Percentiles rank a stretch among this genome's conserved stretches.
Conservation (phyloP, 2,888 invertebrate species). For the Sesia apiformis region DNA sequence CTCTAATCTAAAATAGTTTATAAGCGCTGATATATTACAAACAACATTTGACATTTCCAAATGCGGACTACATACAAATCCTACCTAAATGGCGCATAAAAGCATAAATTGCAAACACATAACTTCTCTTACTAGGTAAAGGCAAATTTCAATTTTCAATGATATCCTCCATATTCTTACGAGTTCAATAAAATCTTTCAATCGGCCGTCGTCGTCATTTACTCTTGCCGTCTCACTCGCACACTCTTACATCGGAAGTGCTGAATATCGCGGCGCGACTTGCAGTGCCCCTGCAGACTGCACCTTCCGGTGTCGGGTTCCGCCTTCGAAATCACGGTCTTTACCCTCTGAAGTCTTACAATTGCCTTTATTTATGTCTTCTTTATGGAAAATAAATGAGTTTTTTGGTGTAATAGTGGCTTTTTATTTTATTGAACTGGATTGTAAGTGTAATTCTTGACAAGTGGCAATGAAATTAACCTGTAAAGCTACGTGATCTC, state of each 20-base stretch:
- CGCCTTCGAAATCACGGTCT: constrained; percentile 34
- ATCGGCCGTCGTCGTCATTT: constrained; percentile 52
- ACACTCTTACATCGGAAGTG: constrained; percentile 41
- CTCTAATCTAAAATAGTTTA: no score
- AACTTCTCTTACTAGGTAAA: no score
- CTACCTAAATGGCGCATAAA: no score
- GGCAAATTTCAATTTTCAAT: not conserved
- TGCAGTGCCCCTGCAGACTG: constrained; percentile 49
- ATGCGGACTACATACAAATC: no score
- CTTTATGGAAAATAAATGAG: constrained; percentile 8
- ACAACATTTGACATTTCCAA: no score
- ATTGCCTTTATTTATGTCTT: constrained; percentile 27
- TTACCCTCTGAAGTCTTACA: constrained; percentile 21
- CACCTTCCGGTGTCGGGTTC: constrained; percentile 55
- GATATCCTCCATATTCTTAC: not conserved
- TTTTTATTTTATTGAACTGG: no score
- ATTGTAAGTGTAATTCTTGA: no score
- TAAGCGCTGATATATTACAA: no score
- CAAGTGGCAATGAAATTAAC: no score
- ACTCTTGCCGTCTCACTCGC: constrained; percentile 27
- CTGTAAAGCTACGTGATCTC: no score
- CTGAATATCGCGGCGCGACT: constrained; percentile 48
- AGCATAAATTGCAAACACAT: no score
- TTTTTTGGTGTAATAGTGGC: no score
- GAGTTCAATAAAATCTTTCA: constrained; percentile 30